These are phyloP conservation scores for Trichogramma dendrolimi DNA, from an alignment of 2,888 invertebrate genomes.

Conservation along the genomic window DNA sequence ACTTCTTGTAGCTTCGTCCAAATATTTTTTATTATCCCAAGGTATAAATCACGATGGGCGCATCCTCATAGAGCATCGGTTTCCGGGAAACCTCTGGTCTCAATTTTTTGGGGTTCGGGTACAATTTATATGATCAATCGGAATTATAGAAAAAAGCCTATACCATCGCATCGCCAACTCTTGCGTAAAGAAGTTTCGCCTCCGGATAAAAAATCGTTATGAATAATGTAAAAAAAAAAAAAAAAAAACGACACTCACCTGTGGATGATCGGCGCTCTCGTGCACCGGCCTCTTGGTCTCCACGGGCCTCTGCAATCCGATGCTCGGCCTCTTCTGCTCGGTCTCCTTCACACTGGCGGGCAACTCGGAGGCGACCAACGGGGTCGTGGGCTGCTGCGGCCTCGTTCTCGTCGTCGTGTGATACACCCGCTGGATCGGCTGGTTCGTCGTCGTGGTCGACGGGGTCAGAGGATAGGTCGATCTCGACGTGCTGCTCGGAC, in stretches of 20 bases:
- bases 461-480: not conserved
- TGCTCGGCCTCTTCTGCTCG: constrained; percentile 40
- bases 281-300: constrained; percentile 20
- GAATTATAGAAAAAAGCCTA: too few species aligned
- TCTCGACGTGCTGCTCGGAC: not conserved
- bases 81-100: not conserved
- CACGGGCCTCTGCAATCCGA: constrained; percentile 41
- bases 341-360: constrained; percentile 47
- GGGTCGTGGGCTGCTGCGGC: constrained; percentile 7
- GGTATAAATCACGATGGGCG: too few species aligned
- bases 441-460: constrained; percentile 14
- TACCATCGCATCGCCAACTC: too few species aligned
- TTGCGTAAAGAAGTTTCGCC: too few species aligned
- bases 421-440: constrained; percentile 18
- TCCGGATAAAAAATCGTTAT: too few species aligned
- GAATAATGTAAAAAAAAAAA: not conserved
- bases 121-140: too few species aligned
- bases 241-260: constrained; percentile 7
- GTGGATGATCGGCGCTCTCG: constrained; percentile 23
- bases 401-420: constrained; percentile 1
- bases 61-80: not conserved
- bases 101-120: not conserved
- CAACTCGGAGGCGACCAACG: constrained; percentile 33
- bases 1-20: too few species aligned
- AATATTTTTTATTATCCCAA: too few species aligned